A percentile compares a stretch with the other conserved stretches of the same genome.
Conservation (phyloP, 1,140 invertebrate genomes). For the Brachionus paranguensis region DNA sequence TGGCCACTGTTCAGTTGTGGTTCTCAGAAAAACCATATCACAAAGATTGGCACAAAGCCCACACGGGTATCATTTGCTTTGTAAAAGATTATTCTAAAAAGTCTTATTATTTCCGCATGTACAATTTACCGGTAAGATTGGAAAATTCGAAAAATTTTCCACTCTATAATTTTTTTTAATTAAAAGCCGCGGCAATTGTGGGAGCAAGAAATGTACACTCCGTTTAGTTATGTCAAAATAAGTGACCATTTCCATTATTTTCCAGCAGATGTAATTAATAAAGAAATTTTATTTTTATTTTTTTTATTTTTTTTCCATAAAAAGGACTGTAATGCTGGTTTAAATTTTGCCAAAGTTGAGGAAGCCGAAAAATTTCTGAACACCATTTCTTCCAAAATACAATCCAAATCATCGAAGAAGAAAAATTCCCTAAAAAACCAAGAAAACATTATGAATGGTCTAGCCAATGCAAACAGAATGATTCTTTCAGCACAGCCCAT, state of each 20-base stretch:
- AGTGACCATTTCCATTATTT: conserved; percentile 32
- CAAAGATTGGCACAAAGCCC: not conserved
- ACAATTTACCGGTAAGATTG: not conserved
- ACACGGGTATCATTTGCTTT: conserved; percentile 19
- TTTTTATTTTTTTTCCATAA: not conserved
- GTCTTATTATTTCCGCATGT: conserved; percentile 32
- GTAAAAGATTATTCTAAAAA: conserved; percentile 32
- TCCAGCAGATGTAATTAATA: conserved; percentile 8
- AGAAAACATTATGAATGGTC: not conserved
- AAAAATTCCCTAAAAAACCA: not conserved
- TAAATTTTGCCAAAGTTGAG: conserved; percentile 27
- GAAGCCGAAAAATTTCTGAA: conserved; percentile 23
- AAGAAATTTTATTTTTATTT: not conserved
- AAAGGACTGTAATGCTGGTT: conserved; percentile 39
- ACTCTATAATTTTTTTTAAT: not conserved
- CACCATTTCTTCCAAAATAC: not conserved
- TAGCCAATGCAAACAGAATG: not conserved
- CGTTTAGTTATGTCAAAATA: conserved; percentile 1
- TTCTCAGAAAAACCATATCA: conserved; percentile 31
- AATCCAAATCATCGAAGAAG: not conserved
- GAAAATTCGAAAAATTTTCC: not conserved
- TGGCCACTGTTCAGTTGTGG: conserved; percentile 25
- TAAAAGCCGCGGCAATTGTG: not conserved
- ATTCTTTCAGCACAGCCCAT: not conserved
- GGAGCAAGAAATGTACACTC: conserved; percentile 40